phyloP scores from a whole-genome alignment of 1,140 invertebrate species.

The Drosophila truncata region DNA sequence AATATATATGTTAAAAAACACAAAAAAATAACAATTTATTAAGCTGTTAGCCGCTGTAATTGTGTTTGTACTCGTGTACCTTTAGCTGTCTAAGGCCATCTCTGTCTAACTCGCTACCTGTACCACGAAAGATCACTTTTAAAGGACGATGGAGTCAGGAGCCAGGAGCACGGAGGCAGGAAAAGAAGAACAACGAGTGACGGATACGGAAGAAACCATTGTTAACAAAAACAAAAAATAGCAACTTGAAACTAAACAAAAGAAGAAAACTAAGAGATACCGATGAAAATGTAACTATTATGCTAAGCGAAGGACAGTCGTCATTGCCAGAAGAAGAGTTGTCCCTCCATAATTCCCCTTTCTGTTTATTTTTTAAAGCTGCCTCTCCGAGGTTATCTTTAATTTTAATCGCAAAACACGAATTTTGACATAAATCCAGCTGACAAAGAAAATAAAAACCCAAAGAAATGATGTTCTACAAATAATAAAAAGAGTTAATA shows the following conservation, averaged over 20 bases:
- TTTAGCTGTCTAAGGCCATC: slow-evolving; percentile 44
- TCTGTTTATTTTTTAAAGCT: not conserved
- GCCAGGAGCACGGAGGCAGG: not conserved
- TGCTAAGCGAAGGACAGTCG: slow-evolving; percentile 23
- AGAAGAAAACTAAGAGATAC: not conserved
- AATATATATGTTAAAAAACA: slow-evolving; percentile 12
- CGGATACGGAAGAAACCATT: slow-evolving; percentile 33
- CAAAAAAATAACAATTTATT: slow-evolving; percentile 4
- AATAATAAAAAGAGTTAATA: not conserved
- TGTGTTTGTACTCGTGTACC: slow-evolving; percentile 49
- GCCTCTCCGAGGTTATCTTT: not conserved
- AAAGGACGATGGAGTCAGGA: not conserved
- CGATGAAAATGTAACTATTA: slow-evolving; percentile 34
- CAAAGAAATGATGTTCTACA: slow-evolving; percentile 6
- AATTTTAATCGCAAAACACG: too few species aligned
- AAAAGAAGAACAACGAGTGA: slow-evolving; percentile 31
- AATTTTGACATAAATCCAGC: not conserved
- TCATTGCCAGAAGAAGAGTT: not conserved
- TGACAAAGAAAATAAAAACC: slow-evolving; percentile 9
- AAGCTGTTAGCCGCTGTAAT: slow-evolving; percentile 38
- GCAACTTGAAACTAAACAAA: slow-evolving; percentile 8
- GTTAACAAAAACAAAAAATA: slow-evolving; percentile 35
- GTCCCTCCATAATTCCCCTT: not conserved
- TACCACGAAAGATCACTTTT: slow-evolving; percentile 12
- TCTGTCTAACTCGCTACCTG: slow-evolving; percentile 38